phyloP scores from a whole-genome alignment of 1,140 invertebrate genomes.

The Papilio machaon region DNA sequence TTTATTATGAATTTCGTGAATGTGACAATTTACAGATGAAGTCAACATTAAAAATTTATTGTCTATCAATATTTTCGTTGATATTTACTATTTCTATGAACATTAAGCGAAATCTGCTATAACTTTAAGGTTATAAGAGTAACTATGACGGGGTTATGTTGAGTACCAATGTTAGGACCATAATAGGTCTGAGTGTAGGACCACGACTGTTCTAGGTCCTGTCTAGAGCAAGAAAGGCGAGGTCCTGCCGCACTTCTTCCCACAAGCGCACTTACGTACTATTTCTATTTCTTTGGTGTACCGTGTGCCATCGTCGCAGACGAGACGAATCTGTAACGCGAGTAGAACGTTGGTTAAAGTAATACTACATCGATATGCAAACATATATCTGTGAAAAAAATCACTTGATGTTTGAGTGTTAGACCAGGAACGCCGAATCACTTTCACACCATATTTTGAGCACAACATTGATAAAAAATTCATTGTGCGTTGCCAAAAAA shows the following conservation, averaged over 20 bases:
- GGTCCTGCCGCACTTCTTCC: conserved; percentile 90
- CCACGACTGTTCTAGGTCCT: background rate
- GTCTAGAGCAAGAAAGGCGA: conserved; percentile 67
- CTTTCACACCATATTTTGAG: too few species aligned
- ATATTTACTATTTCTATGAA: conserved; percentile 24
- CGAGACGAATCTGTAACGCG: conserved; percentile 88
- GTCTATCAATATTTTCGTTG: conserved; percentile 20
- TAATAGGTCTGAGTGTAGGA: background rate
- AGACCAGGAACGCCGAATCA: too few species aligned
- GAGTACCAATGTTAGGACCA: background rate
- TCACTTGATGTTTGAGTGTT: too few species aligned
- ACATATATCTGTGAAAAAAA: too few species aligned
- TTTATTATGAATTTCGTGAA: background rate
- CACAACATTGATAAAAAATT: too few species aligned
- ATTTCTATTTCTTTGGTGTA: conserved; percentile 98
- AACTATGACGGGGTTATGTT: background rate
- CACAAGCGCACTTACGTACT: conserved; percentile 95
- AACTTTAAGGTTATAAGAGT: background rate
- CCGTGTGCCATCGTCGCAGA: conserved; percentile 95
- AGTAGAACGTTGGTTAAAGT: background rate
- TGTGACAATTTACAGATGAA: background rate
- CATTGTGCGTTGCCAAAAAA: too few species aligned
- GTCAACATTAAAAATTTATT: background rate
- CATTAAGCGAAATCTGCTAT: background rate
- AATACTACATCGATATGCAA: too few species aligned